phyloP scores from a whole-genome alignment of 2,888 invertebrate genomes.

The Andrena praecox region DNA sequence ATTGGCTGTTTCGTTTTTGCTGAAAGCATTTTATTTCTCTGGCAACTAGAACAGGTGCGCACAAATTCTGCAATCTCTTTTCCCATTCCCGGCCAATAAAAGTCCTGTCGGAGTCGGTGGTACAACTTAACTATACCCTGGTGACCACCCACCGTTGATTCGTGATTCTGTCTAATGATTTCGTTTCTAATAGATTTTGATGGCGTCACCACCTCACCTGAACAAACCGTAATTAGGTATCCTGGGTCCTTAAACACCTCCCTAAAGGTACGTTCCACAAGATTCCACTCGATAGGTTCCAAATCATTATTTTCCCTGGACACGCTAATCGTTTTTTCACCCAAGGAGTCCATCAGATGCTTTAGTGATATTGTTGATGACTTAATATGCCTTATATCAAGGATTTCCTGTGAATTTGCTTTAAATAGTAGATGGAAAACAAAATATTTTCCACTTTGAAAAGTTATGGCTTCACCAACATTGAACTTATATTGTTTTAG shows the following conservation, averaged over 20 bases:
- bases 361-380: not conserved
- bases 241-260: not conserved
- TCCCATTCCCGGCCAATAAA: constrained; percentile 4
- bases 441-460: not conserved
- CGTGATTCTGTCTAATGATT: not conserved
- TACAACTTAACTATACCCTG: not conserved
- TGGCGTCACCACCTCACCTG: not conserved
- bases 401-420: not conserved
- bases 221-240: not conserved
- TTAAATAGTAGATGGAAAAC: not conserved
- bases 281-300: not conserved
- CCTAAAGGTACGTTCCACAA: not conserved
- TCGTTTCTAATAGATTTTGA: not conserved
- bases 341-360: not conserved
- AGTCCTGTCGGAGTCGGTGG: not conserved
- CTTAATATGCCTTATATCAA: not conserved
- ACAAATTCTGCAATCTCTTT: not conserved
- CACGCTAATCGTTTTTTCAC: not conserved
- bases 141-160: not conserved
- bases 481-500: not conserved
- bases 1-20: no score
- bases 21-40: not conserved
- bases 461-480: not conserved
- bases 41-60: not conserved
- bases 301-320: not conserved